phyloP scores from a whole-genome alignment of 2,113 vertebrate genomes.

The Prionailurus viverrinus region DNA sequence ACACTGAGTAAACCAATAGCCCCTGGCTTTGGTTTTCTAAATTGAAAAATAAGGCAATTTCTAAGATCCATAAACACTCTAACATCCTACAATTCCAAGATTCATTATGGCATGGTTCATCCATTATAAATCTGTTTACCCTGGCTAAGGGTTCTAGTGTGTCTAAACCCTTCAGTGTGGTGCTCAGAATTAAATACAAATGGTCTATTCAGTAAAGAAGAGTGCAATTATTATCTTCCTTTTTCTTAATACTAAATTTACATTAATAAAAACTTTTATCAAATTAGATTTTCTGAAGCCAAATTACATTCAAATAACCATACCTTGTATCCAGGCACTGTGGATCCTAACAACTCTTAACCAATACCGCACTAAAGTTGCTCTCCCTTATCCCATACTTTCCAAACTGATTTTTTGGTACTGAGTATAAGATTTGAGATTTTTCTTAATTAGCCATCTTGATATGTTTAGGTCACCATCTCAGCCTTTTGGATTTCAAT shows the following conservation, averaged over 20 bases:
- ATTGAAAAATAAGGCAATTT: background rate
- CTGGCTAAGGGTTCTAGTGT: background rate
- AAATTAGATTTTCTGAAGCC: background rate
- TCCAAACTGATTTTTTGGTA: background rate
- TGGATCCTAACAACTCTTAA: background rate
- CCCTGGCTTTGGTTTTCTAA: background rate
- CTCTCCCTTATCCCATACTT: background rate
- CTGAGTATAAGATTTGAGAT: background rate
- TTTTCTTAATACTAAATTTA: background rate
- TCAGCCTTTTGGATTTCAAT: background rate
- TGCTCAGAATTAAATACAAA: background rate
- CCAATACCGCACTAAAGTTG: background rate
- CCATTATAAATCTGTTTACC: background rate
- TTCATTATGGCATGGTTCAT: background rate
- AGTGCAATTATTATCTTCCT: background rate
- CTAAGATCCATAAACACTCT: background rate
- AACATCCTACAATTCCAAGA: background rate
- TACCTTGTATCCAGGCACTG: background rate
- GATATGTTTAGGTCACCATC: slow-evolving; percentile 4
- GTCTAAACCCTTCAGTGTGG: background rate
- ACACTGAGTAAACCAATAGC: background rate
- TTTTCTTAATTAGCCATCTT: background rate
- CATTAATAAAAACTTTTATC: background rate
- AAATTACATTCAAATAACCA: slow-evolving; percentile 3
- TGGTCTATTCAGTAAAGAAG: background rate